These are phyloP conservation scores for Hirtodrosophila trivittata DNA, from an alignment of 2,888 invertebrate species.

Conservation along the genomic window DNA sequence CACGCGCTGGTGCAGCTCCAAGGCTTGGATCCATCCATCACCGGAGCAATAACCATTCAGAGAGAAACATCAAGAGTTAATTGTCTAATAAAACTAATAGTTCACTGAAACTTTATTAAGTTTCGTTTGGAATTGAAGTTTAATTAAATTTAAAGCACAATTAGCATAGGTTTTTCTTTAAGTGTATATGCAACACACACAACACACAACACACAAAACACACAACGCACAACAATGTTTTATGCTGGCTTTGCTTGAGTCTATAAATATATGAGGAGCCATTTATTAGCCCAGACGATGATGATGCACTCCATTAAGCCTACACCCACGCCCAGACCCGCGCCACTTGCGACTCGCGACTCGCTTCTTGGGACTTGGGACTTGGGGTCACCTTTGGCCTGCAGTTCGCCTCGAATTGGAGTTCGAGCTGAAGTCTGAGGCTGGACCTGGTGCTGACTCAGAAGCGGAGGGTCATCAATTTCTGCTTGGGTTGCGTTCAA, in stretches of 20 bases:
- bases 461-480: conserved; percentile 65
- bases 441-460: conserved; percentile 35
- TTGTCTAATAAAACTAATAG: too few relatives aligned
- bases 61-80: too few relatives aligned
- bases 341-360: conserved; percentile 27
- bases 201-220: too few relatives aligned
- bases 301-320: conserved; percentile 47
- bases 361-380: conserved; percentile 5
- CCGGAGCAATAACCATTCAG: too few relatives aligned
- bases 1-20: too few relatives aligned
- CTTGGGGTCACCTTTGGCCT: conserved; percentile 67
- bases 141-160: too few relatives aligned
- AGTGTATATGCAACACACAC: too few relatives aligned
- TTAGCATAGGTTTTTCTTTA: too few relatives aligned
- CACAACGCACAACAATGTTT: too few relatives aligned
- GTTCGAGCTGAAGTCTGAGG: conserved; percentile 22
- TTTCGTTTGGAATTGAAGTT: too few relatives aligned
- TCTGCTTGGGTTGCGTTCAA: conserved; percentile 54
- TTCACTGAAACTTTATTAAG: too few relatives aligned
- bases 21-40: too few relatives aligned
- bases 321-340: conserved; percentile 38
- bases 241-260: conserved; percentile 3
- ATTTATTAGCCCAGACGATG: conserved; percentile 42
- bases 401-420: conserved; percentile 36
- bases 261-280: conserved; percentile 31